Evolutionary conservation across 2,888 invertebrate genomes (phyloP).

Genomic region (Noctua comes): DNA sequence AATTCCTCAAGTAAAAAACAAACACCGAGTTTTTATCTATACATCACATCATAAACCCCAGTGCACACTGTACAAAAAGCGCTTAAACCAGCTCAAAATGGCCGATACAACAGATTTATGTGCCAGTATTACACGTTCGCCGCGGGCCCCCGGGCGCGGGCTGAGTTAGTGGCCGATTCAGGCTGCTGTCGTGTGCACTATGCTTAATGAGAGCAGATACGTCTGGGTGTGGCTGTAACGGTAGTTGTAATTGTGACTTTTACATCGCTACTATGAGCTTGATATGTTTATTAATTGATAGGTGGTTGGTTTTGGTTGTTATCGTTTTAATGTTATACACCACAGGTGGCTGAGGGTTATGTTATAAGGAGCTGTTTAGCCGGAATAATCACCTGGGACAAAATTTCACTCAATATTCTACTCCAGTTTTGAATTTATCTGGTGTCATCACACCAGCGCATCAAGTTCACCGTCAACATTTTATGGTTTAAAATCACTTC

Average conservation of each 20-base stretch:
- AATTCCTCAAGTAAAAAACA: conserved; percentile 16
- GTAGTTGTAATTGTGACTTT: conserved; percentile 72
- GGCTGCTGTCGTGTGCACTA: conserved; percentile 72
- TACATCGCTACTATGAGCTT: conserved; percentile 52
- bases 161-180: conserved; percentile 68
- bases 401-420: neutral
- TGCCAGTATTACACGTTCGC: conserved; percentile 71
- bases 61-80: conserved; percentile 64
- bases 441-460: too few species aligned
- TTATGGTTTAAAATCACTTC: too few species aligned
- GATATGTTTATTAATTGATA: conserved; percentile 60
- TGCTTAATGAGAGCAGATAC: conserved; percentile 74
- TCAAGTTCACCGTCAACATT: too few species aligned
- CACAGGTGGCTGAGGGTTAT: conserved; percentile 11
- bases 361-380: neutral
- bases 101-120: conserved; percentile 73
- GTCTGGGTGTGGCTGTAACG: conserved; percentile 71
- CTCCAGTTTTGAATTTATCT: neutral
- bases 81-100: conserved; percentile 66
- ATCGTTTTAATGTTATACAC: neutral
- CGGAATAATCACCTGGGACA: neutral
- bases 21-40: conserved; percentile 51
- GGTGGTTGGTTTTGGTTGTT: neutral
- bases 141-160: conserved; percentile 73
- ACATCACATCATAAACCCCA: conserved; percentile 56